Evolutionary conservation across 1,140 invertebrate genomes (phyloP).

Genomic region (Dreissena polymorpha): DNA sequence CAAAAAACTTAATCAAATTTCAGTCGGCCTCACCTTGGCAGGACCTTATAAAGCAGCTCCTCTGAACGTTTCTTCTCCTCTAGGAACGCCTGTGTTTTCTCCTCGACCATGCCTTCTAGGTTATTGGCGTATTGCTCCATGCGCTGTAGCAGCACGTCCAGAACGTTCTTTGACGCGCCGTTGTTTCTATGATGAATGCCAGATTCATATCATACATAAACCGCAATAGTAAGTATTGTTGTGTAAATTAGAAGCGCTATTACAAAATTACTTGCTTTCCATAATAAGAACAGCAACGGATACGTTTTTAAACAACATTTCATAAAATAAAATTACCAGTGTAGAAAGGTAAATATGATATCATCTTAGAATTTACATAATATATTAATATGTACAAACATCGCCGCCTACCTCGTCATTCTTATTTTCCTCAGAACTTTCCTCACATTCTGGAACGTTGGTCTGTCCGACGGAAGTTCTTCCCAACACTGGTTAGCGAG

Average conservation of each 20-base stretch:
- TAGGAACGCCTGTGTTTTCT: slow-evolving; percentile 92
- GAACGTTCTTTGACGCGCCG: slow-evolving; percentile 25
- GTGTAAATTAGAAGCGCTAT: too few relatives aligned
- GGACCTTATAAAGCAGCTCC: slow-evolving; percentile 93
- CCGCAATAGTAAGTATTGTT: too few relatives aligned
- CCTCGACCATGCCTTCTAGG: slow-evolving; percentile 94
- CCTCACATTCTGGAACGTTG: slow-evolving; percentile 4
- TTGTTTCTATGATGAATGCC: too few relatives aligned
- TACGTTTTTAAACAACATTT: too few relatives aligned
- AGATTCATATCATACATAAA: too few relatives aligned
- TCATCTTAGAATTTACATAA: too few relatives aligned
- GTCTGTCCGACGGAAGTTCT: slow-evolving; percentile 23
- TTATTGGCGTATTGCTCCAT: slow-evolving; percentile 99
- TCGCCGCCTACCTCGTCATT: slow-evolving; percentile 6
- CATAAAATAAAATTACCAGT: too few relatives aligned
- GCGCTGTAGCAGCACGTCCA: slow-evolving; percentile 94
- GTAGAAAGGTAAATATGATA: too few relatives aligned
- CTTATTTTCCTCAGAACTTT: not conserved
- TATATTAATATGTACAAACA: too few relatives aligned
- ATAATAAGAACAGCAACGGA: too few relatives aligned
- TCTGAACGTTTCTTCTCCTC: slow-evolving; percentile 97
- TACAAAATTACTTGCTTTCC: too few relatives aligned
- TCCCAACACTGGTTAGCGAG: slow-evolving; percentile 25
- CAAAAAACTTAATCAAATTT: not conserved
- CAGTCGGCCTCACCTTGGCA: slow-evolving; percentile 86